phyloP scores from a whole-genome alignment of 2,113 vertebrate genomes.

The Hydrolagus affinis region DNA sequence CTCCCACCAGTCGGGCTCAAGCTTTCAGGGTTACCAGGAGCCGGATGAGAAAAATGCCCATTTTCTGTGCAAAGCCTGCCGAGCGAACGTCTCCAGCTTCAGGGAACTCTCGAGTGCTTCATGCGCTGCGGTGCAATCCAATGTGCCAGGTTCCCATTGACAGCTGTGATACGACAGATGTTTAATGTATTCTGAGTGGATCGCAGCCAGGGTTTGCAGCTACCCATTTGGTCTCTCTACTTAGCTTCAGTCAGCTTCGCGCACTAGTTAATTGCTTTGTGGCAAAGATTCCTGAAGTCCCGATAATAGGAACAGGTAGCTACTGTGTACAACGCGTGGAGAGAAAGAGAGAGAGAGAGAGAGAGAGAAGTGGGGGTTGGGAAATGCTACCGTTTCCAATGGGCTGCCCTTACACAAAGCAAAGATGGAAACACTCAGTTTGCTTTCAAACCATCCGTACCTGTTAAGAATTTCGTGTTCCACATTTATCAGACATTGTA shows the following conservation, averaged over 20 bases:
- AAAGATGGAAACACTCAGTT: not conserved
- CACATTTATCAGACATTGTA: too few relatives aligned
- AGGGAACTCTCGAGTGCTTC: not conserved
- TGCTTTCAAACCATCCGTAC: not conserved
- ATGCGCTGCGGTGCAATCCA: too few relatives aligned
- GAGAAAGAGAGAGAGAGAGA: too few relatives aligned
- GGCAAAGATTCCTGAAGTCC: not conserved
- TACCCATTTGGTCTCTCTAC: not conserved
- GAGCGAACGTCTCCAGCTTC: not conserved
- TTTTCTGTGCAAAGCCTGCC: not conserved
- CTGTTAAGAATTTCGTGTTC: too few relatives aligned
- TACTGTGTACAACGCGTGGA: not conserved
- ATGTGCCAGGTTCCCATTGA: not conserved
- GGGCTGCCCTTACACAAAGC: not conserved
- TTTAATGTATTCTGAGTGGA: slow-evolving; percentile 10
- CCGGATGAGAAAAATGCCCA: not conserved
- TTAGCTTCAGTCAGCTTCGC: not conserved
- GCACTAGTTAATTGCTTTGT: not conserved
- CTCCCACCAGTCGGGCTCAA: too few relatives aligned
- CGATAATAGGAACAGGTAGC: not conserved
- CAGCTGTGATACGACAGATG: not conserved
- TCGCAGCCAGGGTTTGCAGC: not conserved
- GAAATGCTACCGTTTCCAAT: not conserved
- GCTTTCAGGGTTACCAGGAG: not conserved
- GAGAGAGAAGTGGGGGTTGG: too few relatives aligned